Base-by-base conservation (phyloP, 2,888 invertebrate species). In the Sclerodermus sp. region DNA sequence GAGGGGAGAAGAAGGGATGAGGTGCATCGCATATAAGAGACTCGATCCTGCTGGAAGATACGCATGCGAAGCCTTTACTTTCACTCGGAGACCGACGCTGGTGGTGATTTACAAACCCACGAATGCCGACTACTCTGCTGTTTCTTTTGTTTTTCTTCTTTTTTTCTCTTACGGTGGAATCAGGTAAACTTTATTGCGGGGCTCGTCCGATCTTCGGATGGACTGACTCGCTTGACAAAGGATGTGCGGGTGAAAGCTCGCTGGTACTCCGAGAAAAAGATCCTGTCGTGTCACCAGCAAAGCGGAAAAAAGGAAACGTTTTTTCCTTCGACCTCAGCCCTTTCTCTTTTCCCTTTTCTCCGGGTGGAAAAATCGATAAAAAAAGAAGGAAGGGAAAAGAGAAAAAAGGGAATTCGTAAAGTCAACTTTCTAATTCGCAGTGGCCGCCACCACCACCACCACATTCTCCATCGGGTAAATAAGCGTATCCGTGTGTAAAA, bases 41-140 rank as follows among this genome's bases (percentile, higher is more conserved):
- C 14, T 57, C 40, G 55, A 70, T 59, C 55, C 57, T 55, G 47
- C 45, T 41, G 47, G 51, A 53, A 58, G 57, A 62, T 57, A 66
- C 45, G 44, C 49, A 41, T 45, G 43, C 58, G 57, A 73, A 73
- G 68, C 68, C 67, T 74, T 69, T 69, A 66, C 73, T 75, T 75
- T 75, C 73, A 64, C 73, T 60, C 53, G 17, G n/a, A n/a, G n/a
- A 47, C 46, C 55, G 17, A 5, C 34, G 46, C 13, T 37, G 41
- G 18, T 23, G 23, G 47, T 69, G 67, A 73, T 73, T 71, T 70
- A 73, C 61, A 58, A 51, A 63, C 65, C 49, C 32, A 8, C 34
- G n/a, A 34, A n/a, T 8, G 4, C 34, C 34, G 34, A 12, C 34
- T 3, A 34, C 13, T 3, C 12, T 8, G 23, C 23, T 23, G 8